Evolutionary conservation across 2,113 vertebrate species (phyloP).

Genomic region (Promerops cafer): DNA sequence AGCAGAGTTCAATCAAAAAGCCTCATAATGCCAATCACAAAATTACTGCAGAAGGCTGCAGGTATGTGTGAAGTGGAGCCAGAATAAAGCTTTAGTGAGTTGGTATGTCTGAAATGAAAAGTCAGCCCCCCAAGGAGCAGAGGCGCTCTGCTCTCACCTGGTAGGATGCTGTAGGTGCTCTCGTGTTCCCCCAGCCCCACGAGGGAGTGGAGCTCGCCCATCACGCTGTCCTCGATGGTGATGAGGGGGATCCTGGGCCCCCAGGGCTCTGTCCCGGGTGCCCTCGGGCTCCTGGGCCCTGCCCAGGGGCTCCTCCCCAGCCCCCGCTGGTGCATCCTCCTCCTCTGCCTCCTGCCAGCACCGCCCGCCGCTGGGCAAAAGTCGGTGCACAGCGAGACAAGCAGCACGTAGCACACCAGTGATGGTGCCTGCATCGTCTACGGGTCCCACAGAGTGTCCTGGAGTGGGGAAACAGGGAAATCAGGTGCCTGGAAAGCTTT

Average conservation of each 20-base stretch:
- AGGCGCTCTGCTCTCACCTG: constrained; percentile 76
- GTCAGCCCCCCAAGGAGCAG: fast-evolving
- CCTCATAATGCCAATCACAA: neutral
- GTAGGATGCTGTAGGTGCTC: constrained; percentile 80
- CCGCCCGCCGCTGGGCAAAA: constrained; percentile 42
- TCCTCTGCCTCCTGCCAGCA: constrained; percentile 31
- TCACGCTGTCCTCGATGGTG: constrained; percentile 44
- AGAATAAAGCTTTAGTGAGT: neutral
- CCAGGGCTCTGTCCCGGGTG: neutral
- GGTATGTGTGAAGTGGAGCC: neutral
- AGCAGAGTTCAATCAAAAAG: neutral
- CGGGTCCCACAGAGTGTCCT: constrained; percentile 7
- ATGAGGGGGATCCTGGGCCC: constrained; percentile 20
- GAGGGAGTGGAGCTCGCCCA: constrained; percentile 73
- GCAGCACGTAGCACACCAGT: constrained; percentile 61
- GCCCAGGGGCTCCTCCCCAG: neutral
- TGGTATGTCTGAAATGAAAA: neutral
- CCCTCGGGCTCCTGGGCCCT: neutral
- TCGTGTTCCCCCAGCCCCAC: constrained; percentile 70
- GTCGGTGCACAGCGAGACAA: constrained; percentile 54
- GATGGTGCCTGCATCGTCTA: constrained; percentile 73
- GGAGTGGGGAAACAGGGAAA: neutral
- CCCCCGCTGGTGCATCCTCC: neutral
- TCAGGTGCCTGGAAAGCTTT: neutral
- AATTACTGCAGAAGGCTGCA: neutral